Evolutionary conservation across 37 sponge, comb jelly and placozoan genomes (phyloP), one percentile per base, ranked within the genome.

Genomic region (Diacarnus erythraeanus): DNA sequence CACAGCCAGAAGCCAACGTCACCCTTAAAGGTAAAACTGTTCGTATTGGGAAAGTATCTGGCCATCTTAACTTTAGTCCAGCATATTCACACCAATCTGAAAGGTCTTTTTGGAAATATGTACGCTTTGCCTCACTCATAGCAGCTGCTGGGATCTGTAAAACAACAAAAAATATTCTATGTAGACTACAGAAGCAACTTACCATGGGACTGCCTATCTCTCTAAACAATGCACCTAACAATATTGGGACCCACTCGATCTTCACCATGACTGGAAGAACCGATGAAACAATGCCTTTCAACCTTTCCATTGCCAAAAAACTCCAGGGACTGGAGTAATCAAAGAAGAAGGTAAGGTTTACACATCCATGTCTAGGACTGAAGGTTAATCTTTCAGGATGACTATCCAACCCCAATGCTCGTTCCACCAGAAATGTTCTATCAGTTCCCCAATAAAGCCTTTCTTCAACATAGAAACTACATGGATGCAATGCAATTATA

Each of bases 281-380:
- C 59, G 40, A 38, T 25, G 59, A 36, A 2, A 90, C 31, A 5
- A 89, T 34, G 2, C 27, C 21, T 29, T 79, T 72, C 65, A 96
- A 42, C 56, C 77, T 63, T 77, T 75, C 35, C 77, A 41, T 64
- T 17, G 79, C 97, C 22, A 97, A 36, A 51, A 74, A 97, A 60
- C 84, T 77, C 86, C 89, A 97, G 0, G 94, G 94, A 69, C 94
- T 94, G 29, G 87, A 65, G 47, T 92, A 97, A 79, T 97, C 97
- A 77, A 90, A 91, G 65, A 77, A 97, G 79, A 94, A 91, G 8
- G 94, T 81, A 69, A 96, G 86, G 20, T 76, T 70, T 6, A 77
- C 78, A 42, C 71, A 22, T 0, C 75, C 69, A 37, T 34, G 30
- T 2, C 21, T 36, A n/a, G 82, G 65, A 25, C 81, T 75, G 29